phyloP scores from a whole-genome alignment of 2,797 vertebrate species.

The Craterocephalus amniculus region DNA sequence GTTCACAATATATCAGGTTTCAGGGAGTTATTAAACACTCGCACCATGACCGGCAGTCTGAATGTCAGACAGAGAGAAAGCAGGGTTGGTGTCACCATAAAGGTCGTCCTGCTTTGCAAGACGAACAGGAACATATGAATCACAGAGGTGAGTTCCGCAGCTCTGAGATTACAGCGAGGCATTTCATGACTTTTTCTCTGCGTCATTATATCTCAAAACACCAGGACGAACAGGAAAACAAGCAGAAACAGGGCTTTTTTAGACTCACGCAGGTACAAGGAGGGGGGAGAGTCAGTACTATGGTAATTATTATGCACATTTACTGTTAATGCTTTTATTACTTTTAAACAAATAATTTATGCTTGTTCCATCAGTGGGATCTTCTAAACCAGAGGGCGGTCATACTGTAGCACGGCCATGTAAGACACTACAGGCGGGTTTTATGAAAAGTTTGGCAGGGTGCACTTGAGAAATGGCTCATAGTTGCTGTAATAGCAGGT shows the following conservation, averaged over 20 bases:
- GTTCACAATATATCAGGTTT: constrained; percentile 63
- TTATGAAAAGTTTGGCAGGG: neutral
- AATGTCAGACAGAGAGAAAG: constrained; percentile 11
- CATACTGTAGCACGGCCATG: neutral
- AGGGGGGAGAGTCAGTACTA: neutral
- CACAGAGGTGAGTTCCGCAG: constrained; percentile 23
- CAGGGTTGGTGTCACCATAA: constrained; percentile 24
- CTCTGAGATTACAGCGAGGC: neutral
- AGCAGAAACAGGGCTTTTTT: constrained; percentile 9
- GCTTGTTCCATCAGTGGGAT: neutral
- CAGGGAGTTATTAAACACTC: constrained; percentile 64
- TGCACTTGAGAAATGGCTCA: neutral
- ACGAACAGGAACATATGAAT: constrained; percentile 41
- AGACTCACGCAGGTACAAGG: neutral
- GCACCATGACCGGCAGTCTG: constrained; percentile 19
- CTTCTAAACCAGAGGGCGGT: too few relatives aligned
- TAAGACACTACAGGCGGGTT: neutral
- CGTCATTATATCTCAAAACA: constrained; percentile 1
- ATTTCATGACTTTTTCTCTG: constrained; percentile 24
- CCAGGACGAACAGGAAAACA: neutral
- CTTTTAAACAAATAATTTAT: neutral
- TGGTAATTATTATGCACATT: too few relatives aligned
- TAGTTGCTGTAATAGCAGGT: neutral
- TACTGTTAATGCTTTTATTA: too few relatives aligned
- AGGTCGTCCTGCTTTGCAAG: constrained; percentile 42